These are phyloP conservation scores for Halocynthia roretzi DNA, from an alignment of 23 tunicate genomes.

Conservation along the genomic window DNA sequence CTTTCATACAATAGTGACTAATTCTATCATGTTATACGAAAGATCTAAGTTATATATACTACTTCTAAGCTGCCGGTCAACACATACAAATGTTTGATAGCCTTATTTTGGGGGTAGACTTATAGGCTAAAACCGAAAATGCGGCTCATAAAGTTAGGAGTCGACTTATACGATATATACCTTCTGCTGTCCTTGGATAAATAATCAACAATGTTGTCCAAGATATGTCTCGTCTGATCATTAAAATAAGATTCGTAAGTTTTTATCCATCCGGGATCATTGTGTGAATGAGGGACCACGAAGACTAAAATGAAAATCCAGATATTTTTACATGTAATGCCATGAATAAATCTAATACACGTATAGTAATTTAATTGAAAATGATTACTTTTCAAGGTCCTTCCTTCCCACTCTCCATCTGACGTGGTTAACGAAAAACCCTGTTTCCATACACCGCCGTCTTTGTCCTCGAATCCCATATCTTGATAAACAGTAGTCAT, in stretches of 20 bases:
- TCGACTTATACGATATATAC: conserved; percentile 6
- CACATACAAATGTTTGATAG: no score
- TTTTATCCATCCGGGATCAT: conserved; percentile 99
- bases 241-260: conserved; percentile 79
- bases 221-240: conserved; percentile 72
- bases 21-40: no score
- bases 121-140: no score
- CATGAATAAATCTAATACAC: no score
- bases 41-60: no score
- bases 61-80: no score
- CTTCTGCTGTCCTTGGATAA: conserved; percentile 45
- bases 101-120: no score
- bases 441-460: conserved; percentile 99
- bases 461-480: conserved; percentile 59
- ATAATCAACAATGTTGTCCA: conserved; percentile 84
- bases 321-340: neutral
- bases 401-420: conserved; percentile 81
- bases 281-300: conserved; percentile 99
- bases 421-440: conserved; percentile 68
- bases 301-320: conserved; percentile 35
- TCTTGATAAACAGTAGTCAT: conserved; percentile 56
- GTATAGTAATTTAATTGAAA: no score
- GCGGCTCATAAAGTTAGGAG: no score
- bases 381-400: conserved; percentile 56
- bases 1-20: no score